Evolutionary conservation across 2,888 invertebrate genomes (phyloP).

Genomic region (Eupithecia centaureata): DNA sequence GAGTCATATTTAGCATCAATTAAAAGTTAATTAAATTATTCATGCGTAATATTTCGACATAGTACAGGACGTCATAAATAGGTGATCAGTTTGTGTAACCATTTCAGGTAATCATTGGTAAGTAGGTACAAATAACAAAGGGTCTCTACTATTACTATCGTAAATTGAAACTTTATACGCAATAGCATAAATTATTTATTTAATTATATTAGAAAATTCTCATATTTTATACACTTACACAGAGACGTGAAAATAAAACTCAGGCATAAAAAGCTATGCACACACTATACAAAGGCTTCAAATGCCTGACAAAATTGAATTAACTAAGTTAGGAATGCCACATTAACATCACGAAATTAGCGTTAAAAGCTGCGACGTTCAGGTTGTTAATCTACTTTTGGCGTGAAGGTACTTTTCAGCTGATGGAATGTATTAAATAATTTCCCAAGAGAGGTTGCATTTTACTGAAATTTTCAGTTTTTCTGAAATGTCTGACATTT

Average conservation of each 20-base stretch:
- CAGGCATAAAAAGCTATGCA: neutral
- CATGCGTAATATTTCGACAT: too few relatives aligned
- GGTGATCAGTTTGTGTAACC: too few relatives aligned
- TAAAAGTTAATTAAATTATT: too few relatives aligned
- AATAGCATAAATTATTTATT: too few relatives aligned
- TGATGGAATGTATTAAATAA: neutral
- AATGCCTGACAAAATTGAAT: constrained; percentile 7
- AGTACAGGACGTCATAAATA: too few relatives aligned
- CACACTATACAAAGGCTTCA: neutral
- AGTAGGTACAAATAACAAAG: too few relatives aligned
- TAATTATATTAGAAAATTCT: too few relatives aligned
- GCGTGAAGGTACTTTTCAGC: constrained; percentile 3
- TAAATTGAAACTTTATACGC: too few relatives aligned
- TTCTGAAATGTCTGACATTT: neutral
- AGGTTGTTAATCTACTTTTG: constrained; percentile 5
- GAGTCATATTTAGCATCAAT: too few relatives aligned
- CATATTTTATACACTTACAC: too few relatives aligned
- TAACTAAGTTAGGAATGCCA: neutral
- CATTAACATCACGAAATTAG: constrained; percentile 3
- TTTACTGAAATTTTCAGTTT: neutral
- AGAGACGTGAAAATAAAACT: neutral
- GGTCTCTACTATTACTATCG: too few relatives aligned
- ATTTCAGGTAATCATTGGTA: too few relatives aligned
- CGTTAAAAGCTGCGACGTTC: constrained; percentile 6
- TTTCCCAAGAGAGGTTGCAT: neutral